Percentiles rank a stretch among this genome's conserved stretches.
These are phyloP conservation scores for Echinarachnius parma DNA, from an alignment of 53 echinoderm and acorn worm genomes.

Conservation along the genomic window DNA sequence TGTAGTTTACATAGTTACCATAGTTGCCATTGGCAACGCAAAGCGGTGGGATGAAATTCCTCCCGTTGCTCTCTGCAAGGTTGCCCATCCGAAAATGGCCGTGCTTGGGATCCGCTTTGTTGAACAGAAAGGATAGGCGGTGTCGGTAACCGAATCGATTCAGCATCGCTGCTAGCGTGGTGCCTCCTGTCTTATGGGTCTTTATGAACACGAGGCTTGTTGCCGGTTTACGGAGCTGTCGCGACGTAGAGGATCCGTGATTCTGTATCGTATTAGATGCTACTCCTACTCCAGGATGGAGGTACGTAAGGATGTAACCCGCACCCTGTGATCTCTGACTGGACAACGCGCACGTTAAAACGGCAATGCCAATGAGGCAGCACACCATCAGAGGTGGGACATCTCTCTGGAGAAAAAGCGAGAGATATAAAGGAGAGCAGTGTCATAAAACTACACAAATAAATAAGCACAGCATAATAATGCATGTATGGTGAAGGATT, in stretches of 20 bases:
- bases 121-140: constrained; percentile 44
- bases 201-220: constrained; percentile 43
- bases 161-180: constrained; percentile 51
- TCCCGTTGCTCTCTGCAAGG: neutral
- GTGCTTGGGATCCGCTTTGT: constrained; percentile 16
- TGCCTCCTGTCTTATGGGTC: constrained; percentile 63
- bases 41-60: constrained; percentile 21
- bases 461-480: too few relatives aligned
- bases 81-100: constrained; percentile 33
- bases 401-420: too few relatives aligned
- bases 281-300: neutral
- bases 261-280: neutral
- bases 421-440: too few relatives aligned
- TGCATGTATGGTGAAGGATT: too few relatives aligned
- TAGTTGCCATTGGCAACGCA: constrained; percentile 32
- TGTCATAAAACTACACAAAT: too few relatives aligned
- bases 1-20: constrained; percentile 12
- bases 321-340: neutral
- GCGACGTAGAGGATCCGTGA: too few relatives aligned
- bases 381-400: too few relatives aligned
- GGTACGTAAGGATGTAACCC: neutral
- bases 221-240: constrained; percentile 11
- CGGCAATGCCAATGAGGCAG: neutral
- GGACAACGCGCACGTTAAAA: constrained; percentile 12
- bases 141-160: constrained; percentile 45